Evolutionary conservation across 2,888 invertebrate genomes (phyloP).

Genomic region (Drosophila borborema): DNA sequence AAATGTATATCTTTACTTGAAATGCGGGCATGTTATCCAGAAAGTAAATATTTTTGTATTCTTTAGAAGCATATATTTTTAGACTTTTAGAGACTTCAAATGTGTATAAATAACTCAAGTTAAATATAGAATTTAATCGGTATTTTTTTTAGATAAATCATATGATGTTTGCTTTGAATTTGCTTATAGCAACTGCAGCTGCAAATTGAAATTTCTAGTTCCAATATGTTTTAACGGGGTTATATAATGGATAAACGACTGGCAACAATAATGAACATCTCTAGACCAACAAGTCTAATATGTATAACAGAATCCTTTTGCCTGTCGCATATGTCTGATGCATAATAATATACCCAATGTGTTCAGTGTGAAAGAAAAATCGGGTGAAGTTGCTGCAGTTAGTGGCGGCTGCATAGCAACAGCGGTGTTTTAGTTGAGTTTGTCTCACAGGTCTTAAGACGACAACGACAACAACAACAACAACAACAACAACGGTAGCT

Average conservation of each 20-base stretch:
- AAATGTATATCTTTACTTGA: not conserved
- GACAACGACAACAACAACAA: conserved; percentile 4
- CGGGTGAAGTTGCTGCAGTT: conserved; percentile 40
- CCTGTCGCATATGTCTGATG: not conserved
- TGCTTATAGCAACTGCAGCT: not conserved
- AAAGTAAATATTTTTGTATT: not conserved
- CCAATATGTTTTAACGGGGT: not conserved
- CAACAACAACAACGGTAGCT: conserved; percentile 12
- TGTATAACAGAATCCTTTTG: fast-evolving
- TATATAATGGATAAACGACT: not conserved
- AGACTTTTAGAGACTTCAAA: not conserved
- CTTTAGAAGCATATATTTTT: not conserved
- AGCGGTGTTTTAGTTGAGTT: conserved; percentile 6
- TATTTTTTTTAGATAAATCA: not conserved
- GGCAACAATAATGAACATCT: not conserved
- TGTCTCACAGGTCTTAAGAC: conserved; percentile 16
- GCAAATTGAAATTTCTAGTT: not conserved
- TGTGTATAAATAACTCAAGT: not conserved
- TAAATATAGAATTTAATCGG: not conserved
- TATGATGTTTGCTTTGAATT: not conserved
- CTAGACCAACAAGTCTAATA: not conserved
- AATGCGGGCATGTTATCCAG: not conserved
- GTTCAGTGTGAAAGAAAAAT: not conserved
- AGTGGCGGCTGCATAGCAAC: conserved; percentile 38
- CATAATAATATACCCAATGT: not conserved